phyloP scores from a whole-genome alignment of 1,140 invertebrate genomes.

The Phthorimaea operculella region DNA sequence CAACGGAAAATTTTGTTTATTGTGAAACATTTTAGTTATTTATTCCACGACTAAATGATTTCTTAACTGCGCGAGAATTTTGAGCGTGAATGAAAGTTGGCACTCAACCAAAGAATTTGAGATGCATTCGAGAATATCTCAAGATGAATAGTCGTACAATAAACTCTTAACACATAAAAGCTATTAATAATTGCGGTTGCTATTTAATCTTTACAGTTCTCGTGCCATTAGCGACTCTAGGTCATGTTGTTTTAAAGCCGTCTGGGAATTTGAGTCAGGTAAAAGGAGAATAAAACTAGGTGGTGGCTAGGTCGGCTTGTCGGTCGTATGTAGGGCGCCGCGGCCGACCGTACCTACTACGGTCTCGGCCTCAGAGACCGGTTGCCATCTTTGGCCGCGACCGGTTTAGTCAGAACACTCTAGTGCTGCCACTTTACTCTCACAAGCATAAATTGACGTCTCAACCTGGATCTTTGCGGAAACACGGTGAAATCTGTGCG shows the following conservation, averaged over 20 bases:
- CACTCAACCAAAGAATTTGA: constrained; percentile 19
- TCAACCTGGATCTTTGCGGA: constrained; percentile 2
- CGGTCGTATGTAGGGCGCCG: constrained; percentile 43
- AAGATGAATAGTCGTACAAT: constrained; percentile 3
- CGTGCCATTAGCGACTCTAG: too few species aligned
- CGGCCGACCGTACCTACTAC: constrained; percentile 20
- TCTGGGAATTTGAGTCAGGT: neutral
- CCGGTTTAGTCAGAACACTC: constrained; percentile 50
- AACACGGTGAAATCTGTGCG: neutral
- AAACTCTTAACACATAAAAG: constrained; percentile 1
- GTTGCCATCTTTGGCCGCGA: constrained; percentile 61
- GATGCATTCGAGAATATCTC: constrained; percentile 10
- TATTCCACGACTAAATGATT: too few species aligned
- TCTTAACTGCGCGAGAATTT: neutral
- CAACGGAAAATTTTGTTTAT: too few species aligned
- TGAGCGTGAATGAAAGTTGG: constrained; percentile 22
- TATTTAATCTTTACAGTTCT: too few species aligned
- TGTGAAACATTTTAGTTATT: too few species aligned
- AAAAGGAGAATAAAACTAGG: constrained; percentile 15
- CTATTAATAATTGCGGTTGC: neutral
- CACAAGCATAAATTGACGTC: constrained; percentile 23
- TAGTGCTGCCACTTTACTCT: constrained; percentile 45
- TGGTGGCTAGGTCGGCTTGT: constrained; percentile 18
- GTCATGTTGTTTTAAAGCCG: too few species aligned
- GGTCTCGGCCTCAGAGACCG: constrained; percentile 54